Evolutionary conservation across 2,888 invertebrate species (phyloP), one percentile per base, ranked within the genome.

Genomic region (Portevinia maculata): DNA sequence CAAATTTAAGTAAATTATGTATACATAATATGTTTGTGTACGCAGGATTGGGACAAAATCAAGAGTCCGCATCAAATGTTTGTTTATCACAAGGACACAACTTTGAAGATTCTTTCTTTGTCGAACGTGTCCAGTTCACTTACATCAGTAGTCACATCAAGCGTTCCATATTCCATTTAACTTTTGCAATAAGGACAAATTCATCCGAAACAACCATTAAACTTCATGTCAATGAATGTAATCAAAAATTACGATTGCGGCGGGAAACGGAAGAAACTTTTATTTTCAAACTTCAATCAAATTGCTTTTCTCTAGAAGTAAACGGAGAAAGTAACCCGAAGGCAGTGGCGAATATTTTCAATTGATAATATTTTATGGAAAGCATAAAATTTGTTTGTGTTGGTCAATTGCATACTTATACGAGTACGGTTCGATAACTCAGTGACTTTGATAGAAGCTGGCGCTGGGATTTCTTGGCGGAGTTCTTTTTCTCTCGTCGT

Each of bases 271-370:
- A 17, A 41, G 53, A 50, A 79, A 70, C 65, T 81, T 81, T 81
- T 75, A 70, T 81, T 71, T 64, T 60, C 46, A 70, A 81, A 81
- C 81, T 81, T 76, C 65, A 76, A 81, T 81, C 81, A 81, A 76
- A 81, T 71, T 81, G 81, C 59, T 76, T 65, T 76, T 34, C 44
- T 32, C 53, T 60, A 24, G 39, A 39, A 15, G 1, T 3, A 9
- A 17, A 34, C 0, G 15, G 0, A 6, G 13, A n/a, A 17, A 17
- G 37, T n/a, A 13, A 50, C 15, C 1, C 8, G 19, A 8, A 32
- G 17, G 28, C 13, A 34, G 5, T 11, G 30, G 53, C 19, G 65
- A 81, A 81, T 81, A 76, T 81, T 76, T 81, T 76, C 65, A 28
- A 30, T 46, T 64, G 59, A 69, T 48, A 53, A 67, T 67, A 57